phyloP scores from a whole-genome alignment of 2,888 invertebrate genomes.

The Strigamia maritima region DNA sequence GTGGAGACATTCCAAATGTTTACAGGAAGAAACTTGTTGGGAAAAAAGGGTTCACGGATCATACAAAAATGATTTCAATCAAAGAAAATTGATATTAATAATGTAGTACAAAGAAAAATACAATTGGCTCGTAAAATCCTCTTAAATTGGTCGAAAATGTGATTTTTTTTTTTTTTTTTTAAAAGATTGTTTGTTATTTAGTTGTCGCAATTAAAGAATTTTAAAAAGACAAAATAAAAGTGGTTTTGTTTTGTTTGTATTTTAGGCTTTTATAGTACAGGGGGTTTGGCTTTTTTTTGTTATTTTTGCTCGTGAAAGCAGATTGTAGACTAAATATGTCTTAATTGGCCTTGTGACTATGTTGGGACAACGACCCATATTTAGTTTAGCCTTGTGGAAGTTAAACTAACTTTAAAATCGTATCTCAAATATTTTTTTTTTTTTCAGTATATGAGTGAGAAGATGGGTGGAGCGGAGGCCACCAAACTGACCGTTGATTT shows the following conservation, averaged over 20 bases:
- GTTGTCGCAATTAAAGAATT: no score
- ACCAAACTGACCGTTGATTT: constrained; percentile 98
- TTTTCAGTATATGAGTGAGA: constrained; percentile 97
- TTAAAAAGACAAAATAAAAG: no score
- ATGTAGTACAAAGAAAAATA: neutral
- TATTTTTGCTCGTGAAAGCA: no score
- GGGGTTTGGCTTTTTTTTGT: no score
- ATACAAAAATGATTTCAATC: neutral
- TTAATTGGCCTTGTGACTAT: neutral
- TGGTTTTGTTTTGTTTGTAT: no score
- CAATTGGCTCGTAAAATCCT: no score
- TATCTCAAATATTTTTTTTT: constrained; percentile 44
- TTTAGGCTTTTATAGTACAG: no score
- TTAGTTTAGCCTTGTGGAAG: neutral
- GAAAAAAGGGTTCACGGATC: neutral
- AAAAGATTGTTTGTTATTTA: no score
- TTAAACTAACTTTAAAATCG: no score
- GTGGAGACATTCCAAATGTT: neutral
- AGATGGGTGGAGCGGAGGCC: constrained; percentile 99
- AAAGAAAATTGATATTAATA: neutral
- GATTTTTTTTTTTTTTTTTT: no score
- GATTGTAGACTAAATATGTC: neutral
- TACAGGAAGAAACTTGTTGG: neutral
- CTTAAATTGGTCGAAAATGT: no score
- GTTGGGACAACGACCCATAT: neutral